These are phyloP conservation scores for Ctenosaura bakeri DNA, from an alignment of 2,797 vertebrate species.

Conservation along the genomic window DNA sequence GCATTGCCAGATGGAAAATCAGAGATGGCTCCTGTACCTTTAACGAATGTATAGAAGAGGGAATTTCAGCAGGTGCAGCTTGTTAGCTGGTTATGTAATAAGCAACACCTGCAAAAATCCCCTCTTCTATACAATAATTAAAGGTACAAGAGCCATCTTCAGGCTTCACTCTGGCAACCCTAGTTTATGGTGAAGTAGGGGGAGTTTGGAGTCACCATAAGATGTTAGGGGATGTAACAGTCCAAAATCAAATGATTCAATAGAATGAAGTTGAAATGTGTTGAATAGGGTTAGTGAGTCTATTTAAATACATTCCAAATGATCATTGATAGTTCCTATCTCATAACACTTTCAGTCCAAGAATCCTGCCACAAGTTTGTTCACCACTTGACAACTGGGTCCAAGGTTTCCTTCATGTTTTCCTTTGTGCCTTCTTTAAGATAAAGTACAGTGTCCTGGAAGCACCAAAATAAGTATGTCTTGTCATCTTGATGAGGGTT, in stretches of 20 bases:
- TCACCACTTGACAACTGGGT: not conserved
- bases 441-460: not conserved
- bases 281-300: not conserved
- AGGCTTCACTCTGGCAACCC: too few relatives aligned
- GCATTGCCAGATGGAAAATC: too few relatives aligned
- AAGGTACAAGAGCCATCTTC: too few relatives aligned
- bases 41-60: too few relatives aligned
- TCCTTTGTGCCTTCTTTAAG: not conserved
- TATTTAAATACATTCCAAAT: not conserved
- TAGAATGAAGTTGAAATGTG: not conserved
- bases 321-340: not conserved
- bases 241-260: not conserved
- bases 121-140: too few relatives aligned
- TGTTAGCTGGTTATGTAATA: too few relatives aligned
- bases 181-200: too few relatives aligned
- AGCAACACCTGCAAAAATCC: too few relatives aligned
- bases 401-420: not conserved
- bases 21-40: too few relatives aligned
- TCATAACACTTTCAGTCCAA: too few relatives aligned
- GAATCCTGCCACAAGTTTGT: not conserved
- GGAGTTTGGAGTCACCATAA: not conserved
- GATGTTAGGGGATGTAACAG: not conserved
- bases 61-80: too few relatives aligned
- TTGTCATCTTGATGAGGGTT: not conserved
- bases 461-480: not conserved